These are phyloP conservation scores for Clivina fossor DNA, from an alignment of 2,888 invertebrate species.

Conservation along the genomic window DNA sequence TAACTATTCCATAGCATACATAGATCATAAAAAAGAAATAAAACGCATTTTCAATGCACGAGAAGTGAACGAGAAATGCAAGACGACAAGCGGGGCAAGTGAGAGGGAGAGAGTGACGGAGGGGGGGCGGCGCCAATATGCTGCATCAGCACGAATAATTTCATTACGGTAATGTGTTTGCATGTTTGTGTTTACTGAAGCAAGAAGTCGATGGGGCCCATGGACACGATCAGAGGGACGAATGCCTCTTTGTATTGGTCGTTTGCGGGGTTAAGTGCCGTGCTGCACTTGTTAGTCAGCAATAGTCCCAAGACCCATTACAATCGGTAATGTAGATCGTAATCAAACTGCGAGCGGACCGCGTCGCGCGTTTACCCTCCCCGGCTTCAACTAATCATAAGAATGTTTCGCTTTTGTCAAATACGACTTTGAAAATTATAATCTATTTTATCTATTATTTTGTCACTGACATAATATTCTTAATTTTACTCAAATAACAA, in stretches of 20 bases:
- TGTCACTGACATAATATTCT: no score
- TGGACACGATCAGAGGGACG: constrained; percentile 26
- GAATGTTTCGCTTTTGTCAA: no score
- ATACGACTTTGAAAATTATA: no score
- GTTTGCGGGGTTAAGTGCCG: constrained; percentile 32
- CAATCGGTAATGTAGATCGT: constrained; percentile 50
- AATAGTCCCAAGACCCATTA: constrained; percentile 41
- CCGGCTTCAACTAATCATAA: no score
- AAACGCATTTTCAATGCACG: no score
- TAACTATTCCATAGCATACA: no score
- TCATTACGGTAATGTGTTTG: constrained; percentile 36
- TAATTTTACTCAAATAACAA: no score
- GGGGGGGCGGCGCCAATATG: constrained; percentile 36
- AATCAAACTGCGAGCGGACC: no score
- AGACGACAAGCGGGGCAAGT: no score
- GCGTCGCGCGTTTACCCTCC: background rate
- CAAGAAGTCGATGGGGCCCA: constrained; percentile 32
- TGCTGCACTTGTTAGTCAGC: constrained; percentile 34
- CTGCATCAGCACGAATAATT: constrained; percentile 42
- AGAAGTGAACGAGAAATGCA: no score
- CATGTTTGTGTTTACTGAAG: constrained; percentile 34
- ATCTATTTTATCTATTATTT: no score
- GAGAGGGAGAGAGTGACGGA: constrained; percentile 15
- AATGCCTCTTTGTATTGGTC: constrained; percentile 33
- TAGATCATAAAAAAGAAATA: no score